Evolutionary conservation across 2,888 invertebrate species (phyloP).

Genomic region (Catocala fraxini): DNA sequence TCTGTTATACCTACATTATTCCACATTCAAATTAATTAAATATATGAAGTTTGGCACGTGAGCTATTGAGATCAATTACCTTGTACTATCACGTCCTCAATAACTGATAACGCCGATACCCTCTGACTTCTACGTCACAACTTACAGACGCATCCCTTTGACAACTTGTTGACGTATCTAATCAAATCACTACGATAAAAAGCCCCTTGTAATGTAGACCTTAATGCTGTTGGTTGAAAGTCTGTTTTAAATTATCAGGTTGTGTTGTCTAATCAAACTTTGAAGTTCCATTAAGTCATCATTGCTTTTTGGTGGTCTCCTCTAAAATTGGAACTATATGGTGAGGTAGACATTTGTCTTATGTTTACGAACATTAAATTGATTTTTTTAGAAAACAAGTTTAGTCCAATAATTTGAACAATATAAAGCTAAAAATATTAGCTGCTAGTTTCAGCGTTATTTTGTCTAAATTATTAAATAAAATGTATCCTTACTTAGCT

Average conservation of each 20-base stretch:
- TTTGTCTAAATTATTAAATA: too few relatives aligned
- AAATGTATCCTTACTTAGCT: too few relatives aligned
- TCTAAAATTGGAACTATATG: too few relatives aligned
- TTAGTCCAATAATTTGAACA: too few relatives aligned
- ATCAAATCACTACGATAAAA: not conserved
- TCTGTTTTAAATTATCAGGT: not conserved
- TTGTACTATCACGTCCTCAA: slow-evolving; percentile 21
- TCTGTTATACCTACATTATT: too few relatives aligned
- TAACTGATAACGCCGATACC: slow-evolving; percentile 15
- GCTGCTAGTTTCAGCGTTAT: too few relatives aligned
- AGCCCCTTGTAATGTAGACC: not conserved
- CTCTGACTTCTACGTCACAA: slow-evolving; percentile 15
- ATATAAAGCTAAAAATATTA: too few relatives aligned
- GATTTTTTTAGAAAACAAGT: too few relatives aligned
- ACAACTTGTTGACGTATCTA: not conserved
- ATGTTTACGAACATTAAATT: too few relatives aligned
- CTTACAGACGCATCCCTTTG: slow-evolving; percentile 1
- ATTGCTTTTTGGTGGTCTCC: too few relatives aligned
- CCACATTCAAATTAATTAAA: not conserved
- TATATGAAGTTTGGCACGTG: slow-evolving; percentile 8
- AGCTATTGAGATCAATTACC: slow-evolving; percentile 24
- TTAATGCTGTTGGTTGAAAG: not conserved
- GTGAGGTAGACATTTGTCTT: too few relatives aligned
- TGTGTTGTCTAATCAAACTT: not conserved
- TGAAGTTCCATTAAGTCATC: too few relatives aligned